Conservation (phyloP, 1,140 invertebrate species). For the Scaptomyza graminum region DNA sequence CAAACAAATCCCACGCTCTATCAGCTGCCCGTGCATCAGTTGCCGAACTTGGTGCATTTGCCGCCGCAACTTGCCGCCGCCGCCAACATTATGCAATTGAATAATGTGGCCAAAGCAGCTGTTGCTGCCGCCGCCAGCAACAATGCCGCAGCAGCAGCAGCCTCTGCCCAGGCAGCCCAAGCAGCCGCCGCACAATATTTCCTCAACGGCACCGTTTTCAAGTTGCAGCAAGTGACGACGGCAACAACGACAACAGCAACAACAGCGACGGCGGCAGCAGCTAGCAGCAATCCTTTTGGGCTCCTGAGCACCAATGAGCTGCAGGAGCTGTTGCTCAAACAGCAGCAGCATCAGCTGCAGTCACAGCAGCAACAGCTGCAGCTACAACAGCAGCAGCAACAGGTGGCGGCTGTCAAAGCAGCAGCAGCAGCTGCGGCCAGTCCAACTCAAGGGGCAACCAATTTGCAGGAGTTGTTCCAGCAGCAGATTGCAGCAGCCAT, state of each 20-base stretch:
- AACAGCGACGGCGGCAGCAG: slow-evolving; percentile 63
- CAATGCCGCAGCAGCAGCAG: slow-evolving; percentile 60
- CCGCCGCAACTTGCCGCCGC: slow-evolving; percentile 78
- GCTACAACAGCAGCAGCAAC: slow-evolving; percentile 62
- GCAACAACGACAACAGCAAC: slow-evolving; percentile 80
- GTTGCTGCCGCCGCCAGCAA: slow-evolving; percentile 67
- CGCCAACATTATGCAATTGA: slow-evolving; percentile 79
- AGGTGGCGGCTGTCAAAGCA: slow-evolving; percentile 27
- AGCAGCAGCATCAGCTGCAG: slow-evolving; percentile 58
- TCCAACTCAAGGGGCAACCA: slow-evolving; percentile 44
- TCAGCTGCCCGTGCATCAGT: slow-evolving; percentile 73
- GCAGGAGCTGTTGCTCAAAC: slow-evolving; percentile 70
- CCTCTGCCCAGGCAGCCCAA: slow-evolving; percentile 72
- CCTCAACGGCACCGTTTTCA: slow-evolving; percentile 82
- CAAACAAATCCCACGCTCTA: slow-evolving; percentile 68
- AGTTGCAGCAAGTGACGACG: slow-evolving; percentile 81
- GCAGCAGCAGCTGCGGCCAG: slow-evolving; percentile 27
- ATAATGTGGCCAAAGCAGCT: slow-evolving; percentile 71
- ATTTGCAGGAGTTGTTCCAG: slow-evolving; percentile 74
- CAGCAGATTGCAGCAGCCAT: slow-evolving; percentile 71
- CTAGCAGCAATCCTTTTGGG: slow-evolving; percentile 66
- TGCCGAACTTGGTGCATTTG: slow-evolving; percentile 83
- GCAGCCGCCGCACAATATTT: slow-evolving; percentile 80
- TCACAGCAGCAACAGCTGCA: slow-evolving; percentile 70
- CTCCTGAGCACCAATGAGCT: slow-evolving; percentile 65